phyloP scores from a whole-genome alignment of 2,797 vertebrate species.

The Manis pentadactyla region DNA sequence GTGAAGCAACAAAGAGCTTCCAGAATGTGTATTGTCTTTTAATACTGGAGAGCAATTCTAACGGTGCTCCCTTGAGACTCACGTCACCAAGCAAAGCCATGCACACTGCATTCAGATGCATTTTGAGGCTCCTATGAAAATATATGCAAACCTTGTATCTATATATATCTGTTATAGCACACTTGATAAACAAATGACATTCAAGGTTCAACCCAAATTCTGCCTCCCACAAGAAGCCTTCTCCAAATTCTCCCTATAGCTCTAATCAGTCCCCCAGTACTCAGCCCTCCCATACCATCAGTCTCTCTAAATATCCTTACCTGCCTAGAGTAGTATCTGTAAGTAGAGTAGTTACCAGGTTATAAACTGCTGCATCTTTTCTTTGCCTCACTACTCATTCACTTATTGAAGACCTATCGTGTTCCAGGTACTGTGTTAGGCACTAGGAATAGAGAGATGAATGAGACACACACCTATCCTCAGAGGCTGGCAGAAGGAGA shows the following conservation, averaged over 20 bases:
- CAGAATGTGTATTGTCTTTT: conserved; percentile 19
- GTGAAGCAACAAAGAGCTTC: conserved; percentile 34
- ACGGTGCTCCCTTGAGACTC: neutral
- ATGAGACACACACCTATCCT: neutral
- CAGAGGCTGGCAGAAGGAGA: neutral
- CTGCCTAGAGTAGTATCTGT: neutral
- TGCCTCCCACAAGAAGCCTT: neutral
- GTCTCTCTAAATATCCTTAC: neutral
- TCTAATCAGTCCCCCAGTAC: neutral
- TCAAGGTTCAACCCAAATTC: neutral
- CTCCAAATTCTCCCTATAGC: neutral
- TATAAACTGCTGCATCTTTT: neutral
- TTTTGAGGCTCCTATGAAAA: conserved; percentile 35
- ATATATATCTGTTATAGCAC: neutral
- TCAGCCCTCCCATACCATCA: neutral
- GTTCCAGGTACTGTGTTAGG: neutral
- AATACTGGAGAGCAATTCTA: neutral
- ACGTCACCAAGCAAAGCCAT: neutral
- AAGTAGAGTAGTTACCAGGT: too few species aligned
- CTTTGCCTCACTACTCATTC: neutral
- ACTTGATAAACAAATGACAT: neutral
- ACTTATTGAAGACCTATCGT: neutral
- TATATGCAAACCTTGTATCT: neutral
- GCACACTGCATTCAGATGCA: neutral
- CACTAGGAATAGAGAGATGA: neutral